These are phyloP conservation scores for Mormyrus lacerda DNA, from an alignment of 2,113 vertebrate genomes.

Conservation along the genomic window DNA sequence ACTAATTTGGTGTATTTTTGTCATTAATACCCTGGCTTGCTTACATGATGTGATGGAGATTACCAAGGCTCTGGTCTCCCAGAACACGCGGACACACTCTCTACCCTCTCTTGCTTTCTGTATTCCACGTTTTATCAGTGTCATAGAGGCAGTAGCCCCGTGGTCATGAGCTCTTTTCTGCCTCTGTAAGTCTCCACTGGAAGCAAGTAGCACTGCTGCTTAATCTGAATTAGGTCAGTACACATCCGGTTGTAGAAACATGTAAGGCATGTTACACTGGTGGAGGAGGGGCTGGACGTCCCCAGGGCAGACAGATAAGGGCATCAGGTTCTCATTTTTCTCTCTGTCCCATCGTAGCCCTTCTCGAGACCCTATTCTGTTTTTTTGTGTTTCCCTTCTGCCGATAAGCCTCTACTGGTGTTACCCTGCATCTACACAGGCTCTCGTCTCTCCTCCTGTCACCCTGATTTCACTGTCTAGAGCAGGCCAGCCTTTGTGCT, in stretches of 20 bases:
- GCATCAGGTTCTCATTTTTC: background rate
- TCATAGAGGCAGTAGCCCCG: background rate
- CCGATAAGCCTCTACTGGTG: background rate
- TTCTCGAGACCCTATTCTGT: background rate
- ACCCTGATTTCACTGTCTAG: background rate
- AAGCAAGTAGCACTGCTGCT: background rate
- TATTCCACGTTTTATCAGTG: background rate
- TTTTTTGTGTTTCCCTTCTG: background rate
- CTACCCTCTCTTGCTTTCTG: background rate
- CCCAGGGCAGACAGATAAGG: background rate
- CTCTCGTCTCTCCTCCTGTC: background rate
- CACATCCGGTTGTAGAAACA: background rate
- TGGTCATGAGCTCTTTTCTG: background rate
- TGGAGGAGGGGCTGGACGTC: background rate
- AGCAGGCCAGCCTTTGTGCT: background rate
- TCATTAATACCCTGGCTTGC: background rate
- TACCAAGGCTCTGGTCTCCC: background rate
- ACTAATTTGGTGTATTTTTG: background rate
- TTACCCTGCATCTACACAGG: background rate
- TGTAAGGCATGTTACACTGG: background rate
- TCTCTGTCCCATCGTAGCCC: background rate
- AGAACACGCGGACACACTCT: background rate
- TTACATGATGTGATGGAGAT: background rate
- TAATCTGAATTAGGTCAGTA: constrained; percentile 4
- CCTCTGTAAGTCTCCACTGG: background rate